Evolutionary conservation across 2,797 vertebrate species (phyloP).

Genomic region (Allobates femoralis): DNA sequence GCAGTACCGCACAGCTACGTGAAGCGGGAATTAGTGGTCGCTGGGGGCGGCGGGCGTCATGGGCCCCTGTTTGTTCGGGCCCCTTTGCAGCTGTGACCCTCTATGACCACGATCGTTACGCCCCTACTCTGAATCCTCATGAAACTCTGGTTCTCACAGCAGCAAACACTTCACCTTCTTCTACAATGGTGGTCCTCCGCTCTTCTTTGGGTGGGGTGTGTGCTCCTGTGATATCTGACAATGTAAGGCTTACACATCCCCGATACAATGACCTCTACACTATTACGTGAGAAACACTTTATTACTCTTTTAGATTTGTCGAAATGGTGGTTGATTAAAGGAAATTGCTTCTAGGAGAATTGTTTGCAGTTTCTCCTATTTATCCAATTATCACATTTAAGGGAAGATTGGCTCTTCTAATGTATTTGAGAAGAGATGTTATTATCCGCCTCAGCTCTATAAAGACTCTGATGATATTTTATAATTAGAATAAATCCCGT

Average conservation of each 20-base stretch:
- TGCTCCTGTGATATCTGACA: too few relatives aligned
- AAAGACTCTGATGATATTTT: not conserved
- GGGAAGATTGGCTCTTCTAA: conserved; percentile 21
- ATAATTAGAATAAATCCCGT: conserved; percentile 6
- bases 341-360: conserved; percentile 32
- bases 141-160: too few relatives aligned
- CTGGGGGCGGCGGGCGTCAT: too few relatives aligned
- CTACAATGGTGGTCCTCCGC: too few relatives aligned
- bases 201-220: too few relatives aligned
- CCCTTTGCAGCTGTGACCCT: too few relatives aligned
- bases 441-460: not conserved
- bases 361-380: conserved; percentile 20
- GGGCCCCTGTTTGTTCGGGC: too few relatives aligned
- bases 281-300: not conserved
- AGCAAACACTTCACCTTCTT: too few relatives aligned
- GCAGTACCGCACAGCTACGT: too few relatives aligned
- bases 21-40: too few relatives aligned
- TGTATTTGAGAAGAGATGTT: conserved; percentile 10
- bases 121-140: too few relatives aligned
- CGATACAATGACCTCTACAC: not conserved
- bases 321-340: conserved; percentile 18
- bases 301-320: not conserved
- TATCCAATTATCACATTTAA: conserved; percentile 43
- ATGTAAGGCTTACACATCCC: not conserved
- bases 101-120: too few relatives aligned